Conservation (phyloP, 2,888 invertebrate species). For the Lucinisca nassula region DNA sequence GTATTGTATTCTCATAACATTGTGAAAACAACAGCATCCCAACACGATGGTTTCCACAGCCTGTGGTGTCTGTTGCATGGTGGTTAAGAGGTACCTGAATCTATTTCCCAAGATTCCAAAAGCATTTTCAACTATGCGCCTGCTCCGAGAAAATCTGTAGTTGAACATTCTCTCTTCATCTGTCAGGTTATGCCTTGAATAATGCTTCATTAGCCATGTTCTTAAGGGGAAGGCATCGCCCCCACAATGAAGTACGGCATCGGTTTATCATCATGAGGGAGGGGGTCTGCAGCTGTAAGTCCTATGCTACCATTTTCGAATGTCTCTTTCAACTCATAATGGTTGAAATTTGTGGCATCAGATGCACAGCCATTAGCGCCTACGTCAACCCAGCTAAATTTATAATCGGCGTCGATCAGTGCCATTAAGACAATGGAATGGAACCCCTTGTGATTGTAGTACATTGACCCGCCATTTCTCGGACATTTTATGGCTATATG, state of each 20-base stretch:
- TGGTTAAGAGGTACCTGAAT: conserved; percentile 15
- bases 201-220: conserved; percentile 66
- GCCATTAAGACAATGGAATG: conserved; percentile 53
- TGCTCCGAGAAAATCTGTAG: conserved; percentile 43
- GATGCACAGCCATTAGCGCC: conserved; percentile 23
- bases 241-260: conserved; percentile 51
- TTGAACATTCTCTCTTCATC: conserved; percentile 42
- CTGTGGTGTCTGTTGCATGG: conserved; percentile 49
- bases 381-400: conserved; percentile 48
- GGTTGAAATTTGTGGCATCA: conserved; percentile 60
- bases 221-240: conserved; percentile 63
- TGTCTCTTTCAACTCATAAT: conserved; percentile 48
- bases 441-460: conserved; percentile 62
- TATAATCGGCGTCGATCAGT: conserved; percentile 64
- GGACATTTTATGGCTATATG: conserved; percentile 55
- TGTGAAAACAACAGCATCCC: conserved; percentile 59
- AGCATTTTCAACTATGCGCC: conserved; percentile 49
- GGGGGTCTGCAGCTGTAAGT: conserved; percentile 31
- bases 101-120: conserved; percentile 43
- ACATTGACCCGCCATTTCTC: conserved; percentile 48
- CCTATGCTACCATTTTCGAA: conserved; percentile 42
- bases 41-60: conserved; percentile 28
- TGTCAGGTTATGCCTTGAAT: conserved; percentile 28
- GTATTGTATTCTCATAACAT: conserved; percentile 59
- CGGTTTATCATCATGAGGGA: conserved; percentile 46